Evolutionary conservation across 1,140 invertebrate genomes (phyloP).

Genomic region (Pogonus chalceus): DNA sequence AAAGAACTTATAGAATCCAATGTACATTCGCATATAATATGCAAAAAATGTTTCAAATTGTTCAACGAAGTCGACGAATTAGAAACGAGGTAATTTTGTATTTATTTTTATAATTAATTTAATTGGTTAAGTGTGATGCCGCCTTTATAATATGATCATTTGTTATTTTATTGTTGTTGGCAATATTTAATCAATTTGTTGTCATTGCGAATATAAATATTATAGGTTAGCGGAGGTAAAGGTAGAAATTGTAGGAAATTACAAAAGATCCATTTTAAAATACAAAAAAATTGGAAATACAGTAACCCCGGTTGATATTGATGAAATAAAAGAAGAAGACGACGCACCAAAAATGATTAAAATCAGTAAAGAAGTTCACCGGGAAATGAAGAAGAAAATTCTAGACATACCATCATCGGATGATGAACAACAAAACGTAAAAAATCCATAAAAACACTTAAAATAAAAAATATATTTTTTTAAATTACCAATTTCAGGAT

Average conservation of each 20-base stretch:
- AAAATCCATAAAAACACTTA: neutral
- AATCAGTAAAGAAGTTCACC: neutral
- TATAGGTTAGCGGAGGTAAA: conserved; percentile 39
- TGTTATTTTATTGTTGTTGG: no score
- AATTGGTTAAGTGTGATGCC: no score
- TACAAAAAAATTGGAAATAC: conserved; percentile 33
- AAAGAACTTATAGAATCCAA: conserved; percentile 37
- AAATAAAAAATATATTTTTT: neutral
- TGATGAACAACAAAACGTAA: conserved; percentile 22
- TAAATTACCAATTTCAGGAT: neutral
- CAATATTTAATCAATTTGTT: no score
- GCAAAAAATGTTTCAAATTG: conserved; percentile 53
- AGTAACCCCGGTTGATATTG: conserved; percentile 11
- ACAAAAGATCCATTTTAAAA: conserved; percentile 36
- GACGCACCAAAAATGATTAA: conserved; percentile 14
- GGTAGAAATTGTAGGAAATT: conserved; percentile 35
- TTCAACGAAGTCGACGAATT: conserved; percentile 51
- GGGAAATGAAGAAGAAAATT: conserved; percentile 23
- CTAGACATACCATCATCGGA: conserved; percentile 31
- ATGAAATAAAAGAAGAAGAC: conserved; percentile 11
- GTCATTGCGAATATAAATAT: conserved; percentile 6
- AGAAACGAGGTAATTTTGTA: conserved; percentile 30
- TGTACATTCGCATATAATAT: conserved; percentile 44
- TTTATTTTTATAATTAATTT: no score
- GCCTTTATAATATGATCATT: no score